Percentiles rank a stretch among this genome's conserved stretches.
These are phyloP conservation scores for Uloborus plumipes DNA, from an alignment of 2,888 invertebrate genomes.

Conservation along the genomic window DNA sequence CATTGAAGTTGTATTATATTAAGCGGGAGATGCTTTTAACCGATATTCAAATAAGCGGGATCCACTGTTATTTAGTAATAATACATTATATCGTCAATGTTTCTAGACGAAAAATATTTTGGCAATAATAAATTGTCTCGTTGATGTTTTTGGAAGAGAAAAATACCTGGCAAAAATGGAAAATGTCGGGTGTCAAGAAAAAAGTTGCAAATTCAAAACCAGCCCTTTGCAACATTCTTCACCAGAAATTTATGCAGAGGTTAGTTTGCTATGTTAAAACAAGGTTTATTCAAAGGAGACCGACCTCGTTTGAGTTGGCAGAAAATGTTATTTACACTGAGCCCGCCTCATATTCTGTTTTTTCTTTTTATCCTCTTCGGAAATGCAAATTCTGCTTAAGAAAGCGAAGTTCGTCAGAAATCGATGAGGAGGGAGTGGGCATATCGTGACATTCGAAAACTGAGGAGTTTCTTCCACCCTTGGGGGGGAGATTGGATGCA, in stretches of 20 bases:
- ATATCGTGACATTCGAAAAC: slow-evolving; percentile 6
- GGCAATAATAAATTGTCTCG: too few relatives aligned
- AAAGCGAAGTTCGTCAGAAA: neutral
- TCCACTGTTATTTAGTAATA: too few relatives aligned
- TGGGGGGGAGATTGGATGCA: neutral
- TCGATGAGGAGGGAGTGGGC: slow-evolving; percentile 1
- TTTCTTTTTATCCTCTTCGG: neutral
- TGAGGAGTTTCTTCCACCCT: too few relatives aligned
- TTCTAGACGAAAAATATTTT: too few relatives aligned
- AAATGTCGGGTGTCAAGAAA: neutral
- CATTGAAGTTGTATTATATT: too few relatives aligned
- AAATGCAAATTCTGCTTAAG: slow-evolving; percentile 6
- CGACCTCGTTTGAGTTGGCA: slow-evolving; percentile 2
- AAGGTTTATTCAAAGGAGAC: neutral
- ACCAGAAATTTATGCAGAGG: neutral
- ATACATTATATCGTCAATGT: too few relatives aligned
- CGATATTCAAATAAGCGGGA: too few relatives aligned
- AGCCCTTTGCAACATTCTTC: neutral
- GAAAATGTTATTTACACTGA: slow-evolving; percentile 7
- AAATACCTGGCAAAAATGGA: too few relatives aligned
- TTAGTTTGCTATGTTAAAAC: slow-evolving; percentile 6
- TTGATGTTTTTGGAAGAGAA: too few relatives aligned
- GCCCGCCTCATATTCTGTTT: neutral
- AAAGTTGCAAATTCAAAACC: neutral
- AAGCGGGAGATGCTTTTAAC: too few relatives aligned